phyloP scores from a whole-genome alignment of 2,888 invertebrate genomes.

The Hirtodrosophila histrioides region DNA sequence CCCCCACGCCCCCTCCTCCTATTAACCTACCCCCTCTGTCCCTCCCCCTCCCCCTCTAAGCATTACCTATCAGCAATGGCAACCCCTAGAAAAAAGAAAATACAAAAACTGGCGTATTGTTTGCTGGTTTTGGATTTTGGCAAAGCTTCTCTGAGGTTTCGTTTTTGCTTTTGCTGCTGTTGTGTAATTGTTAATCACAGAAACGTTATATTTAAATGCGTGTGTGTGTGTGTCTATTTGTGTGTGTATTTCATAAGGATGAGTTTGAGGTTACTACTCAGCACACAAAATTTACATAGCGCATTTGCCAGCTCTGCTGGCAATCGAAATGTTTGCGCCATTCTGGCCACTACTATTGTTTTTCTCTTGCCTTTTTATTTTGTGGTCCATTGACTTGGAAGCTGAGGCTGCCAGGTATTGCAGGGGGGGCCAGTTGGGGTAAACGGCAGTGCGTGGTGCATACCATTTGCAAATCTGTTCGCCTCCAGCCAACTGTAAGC shows the following conservation, averaged over 20 bases:
- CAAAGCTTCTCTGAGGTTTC: conserved; percentile 43
- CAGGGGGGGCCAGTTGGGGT: too few relatives aligned
- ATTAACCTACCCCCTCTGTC: neutral
- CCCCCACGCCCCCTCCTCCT: neutral
- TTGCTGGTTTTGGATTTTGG: conserved; percentile 33
- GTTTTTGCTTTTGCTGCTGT: conserved; percentile 44
- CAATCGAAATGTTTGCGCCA: conserved; percentile 40
- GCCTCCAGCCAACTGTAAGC: neutral
- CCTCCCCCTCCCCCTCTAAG: neutral
- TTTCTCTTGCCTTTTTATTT: conserved; percentile 19
- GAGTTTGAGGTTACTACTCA: conserved; percentile 24
- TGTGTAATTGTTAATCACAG: conserved; percentile 77
- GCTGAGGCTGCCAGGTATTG: neutral
- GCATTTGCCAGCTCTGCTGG: conserved; percentile 19
- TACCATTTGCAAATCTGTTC: conserved; percentile 45
- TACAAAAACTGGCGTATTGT: conserved; percentile 35
- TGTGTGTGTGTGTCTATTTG: conserved; percentile 17
- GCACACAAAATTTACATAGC: conserved; percentile 51
- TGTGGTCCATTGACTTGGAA: conserved; percentile 62
- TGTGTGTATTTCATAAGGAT: neutral
- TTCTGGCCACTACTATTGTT: conserved; percentile 48
- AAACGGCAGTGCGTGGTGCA: conserved; percentile 22
- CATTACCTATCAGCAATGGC: neutral
- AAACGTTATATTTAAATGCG: conserved; percentile 41
- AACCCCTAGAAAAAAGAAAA: neutral